A percentile compares a stretch with the other conserved stretches of the same genome.
Conservation (phyloP, 2,113 vertebrate species). For the Lates calcarifer region DNA sequence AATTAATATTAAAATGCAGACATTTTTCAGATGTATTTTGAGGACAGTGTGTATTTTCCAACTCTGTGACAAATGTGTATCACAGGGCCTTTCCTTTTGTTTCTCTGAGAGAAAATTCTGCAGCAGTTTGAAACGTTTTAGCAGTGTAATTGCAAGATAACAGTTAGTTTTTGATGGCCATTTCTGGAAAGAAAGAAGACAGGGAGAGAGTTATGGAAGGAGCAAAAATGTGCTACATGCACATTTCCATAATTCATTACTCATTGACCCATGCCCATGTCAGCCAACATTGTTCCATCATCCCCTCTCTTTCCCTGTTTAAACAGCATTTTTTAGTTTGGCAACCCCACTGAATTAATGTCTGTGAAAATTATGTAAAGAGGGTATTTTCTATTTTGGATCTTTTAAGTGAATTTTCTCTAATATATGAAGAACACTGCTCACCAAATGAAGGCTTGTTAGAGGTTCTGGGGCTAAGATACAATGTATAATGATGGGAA, state of each 20-base stretch:
- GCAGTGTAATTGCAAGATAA: not conserved
- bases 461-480: not conserved
- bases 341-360: slow-evolving; percentile 1
- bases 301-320: not conserved
- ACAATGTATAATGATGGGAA: not conserved
- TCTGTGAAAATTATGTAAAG: slow-evolving; percentile 14
- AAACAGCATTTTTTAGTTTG: slow-evolving; percentile 31
- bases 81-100: not conserved
- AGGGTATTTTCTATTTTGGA: slow-evolving; percentile 7
- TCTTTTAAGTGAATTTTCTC: slow-evolving; percentile 4
- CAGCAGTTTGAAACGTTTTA: not conserved
- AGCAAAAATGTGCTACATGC: slow-evolving; percentile 16
- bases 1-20: not conserved
- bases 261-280: slow-evolving; percentile 37
- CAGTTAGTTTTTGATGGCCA: not conserved
- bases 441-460: not conserved
- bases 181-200: not conserved
- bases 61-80: not conserved
- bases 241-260: slow-evolving; percentile 36
- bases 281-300: slow-evolving; percentile 40
- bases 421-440: not conserved
- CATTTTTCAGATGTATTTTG: not conserved
- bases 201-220: not conserved
- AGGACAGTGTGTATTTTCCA: not conserved
- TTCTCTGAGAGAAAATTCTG: no score